phyloP scores from a whole-genome alignment of 2,113 vertebrate genomes.

The Oceanodroma tethys region DNA sequence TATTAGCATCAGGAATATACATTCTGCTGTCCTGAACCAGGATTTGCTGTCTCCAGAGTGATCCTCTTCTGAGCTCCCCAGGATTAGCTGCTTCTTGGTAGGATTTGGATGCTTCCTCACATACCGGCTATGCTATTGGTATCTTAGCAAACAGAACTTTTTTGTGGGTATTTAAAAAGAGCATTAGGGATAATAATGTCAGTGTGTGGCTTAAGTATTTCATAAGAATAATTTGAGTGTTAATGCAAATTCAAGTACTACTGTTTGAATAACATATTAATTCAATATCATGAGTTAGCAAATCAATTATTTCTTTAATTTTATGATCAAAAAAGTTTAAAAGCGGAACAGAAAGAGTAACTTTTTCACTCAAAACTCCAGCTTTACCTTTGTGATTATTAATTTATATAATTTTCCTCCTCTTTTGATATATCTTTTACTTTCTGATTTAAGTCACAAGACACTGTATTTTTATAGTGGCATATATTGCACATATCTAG shows the following conservation, averaged over 20 bases:
- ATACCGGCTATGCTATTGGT: accelerated
- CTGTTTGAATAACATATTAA: background rate
- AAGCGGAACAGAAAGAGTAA: background rate
- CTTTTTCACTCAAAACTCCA: background rate
- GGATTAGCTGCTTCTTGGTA: background rate
- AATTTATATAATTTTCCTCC: background rate
- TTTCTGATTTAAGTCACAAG: background rate
- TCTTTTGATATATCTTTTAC: background rate
- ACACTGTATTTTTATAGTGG: background rate
- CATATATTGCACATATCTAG: background rate
- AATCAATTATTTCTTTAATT: background rate
- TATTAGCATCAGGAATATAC: background rate
- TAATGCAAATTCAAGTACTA: background rate
- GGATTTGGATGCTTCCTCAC: background rate
- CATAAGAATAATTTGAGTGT: background rate
- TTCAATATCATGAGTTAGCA: background rate
- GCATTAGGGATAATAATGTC: background rate
- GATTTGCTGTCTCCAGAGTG: background rate
- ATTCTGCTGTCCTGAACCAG: background rate
- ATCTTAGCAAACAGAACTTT: background rate
- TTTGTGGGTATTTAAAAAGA: background rate
- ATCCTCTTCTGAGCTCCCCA: background rate
- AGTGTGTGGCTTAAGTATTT: background rate
- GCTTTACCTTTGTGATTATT: background rate
- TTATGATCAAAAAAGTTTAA: background rate